These are phyloP conservation scores for Shinisaurus crocodilurus DNA, from an alignment of 2,113 vertebrate species.

Conservation along the genomic window DNA sequence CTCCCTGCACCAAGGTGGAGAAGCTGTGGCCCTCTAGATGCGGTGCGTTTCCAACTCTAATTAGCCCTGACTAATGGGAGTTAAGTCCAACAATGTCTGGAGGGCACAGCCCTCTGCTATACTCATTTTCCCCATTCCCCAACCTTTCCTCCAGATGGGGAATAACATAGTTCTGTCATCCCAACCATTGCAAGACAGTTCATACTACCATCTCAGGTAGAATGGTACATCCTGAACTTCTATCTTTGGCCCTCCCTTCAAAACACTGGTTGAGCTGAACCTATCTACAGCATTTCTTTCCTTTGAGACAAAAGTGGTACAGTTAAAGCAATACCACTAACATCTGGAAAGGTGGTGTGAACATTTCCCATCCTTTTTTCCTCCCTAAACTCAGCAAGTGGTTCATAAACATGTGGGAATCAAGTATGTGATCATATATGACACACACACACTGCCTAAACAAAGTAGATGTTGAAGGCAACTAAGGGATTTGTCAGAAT, in stretches of 20 bases:
- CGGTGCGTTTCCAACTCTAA: too few relatives aligned
- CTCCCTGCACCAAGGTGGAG: neutral
- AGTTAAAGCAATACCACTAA: neutral
- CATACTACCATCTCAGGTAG: slow-evolving; percentile 9
- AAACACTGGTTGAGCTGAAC: neutral
- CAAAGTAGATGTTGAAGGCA: too few relatives aligned
- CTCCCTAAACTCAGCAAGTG: neutral
- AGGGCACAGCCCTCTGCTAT: neutral
- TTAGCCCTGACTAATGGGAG: too few relatives aligned
- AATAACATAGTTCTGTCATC: neutral
- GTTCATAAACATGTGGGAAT: neutral
- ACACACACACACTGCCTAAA: neutral
- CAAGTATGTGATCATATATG: neutral
- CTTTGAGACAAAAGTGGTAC: neutral
- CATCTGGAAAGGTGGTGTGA: neutral
- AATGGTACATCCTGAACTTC: neutral
- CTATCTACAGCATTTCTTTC: neutral
- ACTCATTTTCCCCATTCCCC: neutral
- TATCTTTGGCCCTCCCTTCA: neutral
- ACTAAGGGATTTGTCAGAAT: neutral
- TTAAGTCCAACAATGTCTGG: neutral
- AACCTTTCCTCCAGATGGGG: neutral
- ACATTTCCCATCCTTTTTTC: neutral
- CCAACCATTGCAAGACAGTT: neutral
- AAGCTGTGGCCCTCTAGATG: too few relatives aligned